Evolutionary conservation across 2,797 vertebrate species (phyloP).

Genomic region (Tapirus indicus): DNA sequence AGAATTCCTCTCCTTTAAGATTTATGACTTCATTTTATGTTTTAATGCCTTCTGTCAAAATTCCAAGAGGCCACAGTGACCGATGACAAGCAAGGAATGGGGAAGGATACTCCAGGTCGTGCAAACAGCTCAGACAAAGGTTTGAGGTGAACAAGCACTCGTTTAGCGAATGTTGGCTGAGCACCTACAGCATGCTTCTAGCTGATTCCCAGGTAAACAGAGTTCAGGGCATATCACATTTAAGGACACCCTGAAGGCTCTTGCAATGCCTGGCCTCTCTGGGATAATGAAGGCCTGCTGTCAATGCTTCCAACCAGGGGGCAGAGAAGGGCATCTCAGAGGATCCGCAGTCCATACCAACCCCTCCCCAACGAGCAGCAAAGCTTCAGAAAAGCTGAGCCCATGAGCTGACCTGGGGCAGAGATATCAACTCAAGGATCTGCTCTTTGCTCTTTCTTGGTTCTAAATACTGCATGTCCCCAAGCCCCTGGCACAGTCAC

Average conservation of each 20-base stretch:
- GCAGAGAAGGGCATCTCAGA: not conserved
- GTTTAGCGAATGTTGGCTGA: not conserved
- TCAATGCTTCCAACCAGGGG: not conserved
- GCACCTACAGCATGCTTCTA: no score
- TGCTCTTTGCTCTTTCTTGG: not conserved
- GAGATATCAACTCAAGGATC: not conserved
- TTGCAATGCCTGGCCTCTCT: not conserved
- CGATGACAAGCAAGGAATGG: not conserved
- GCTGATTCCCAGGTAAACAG: not conserved
- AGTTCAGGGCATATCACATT: not conserved
- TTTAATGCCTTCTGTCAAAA: slow-evolving; percentile 69
- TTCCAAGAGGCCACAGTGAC: not conserved
- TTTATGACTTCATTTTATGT: slow-evolving; percentile 40
- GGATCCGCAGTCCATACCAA: not conserved
- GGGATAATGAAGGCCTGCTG: not conserved
- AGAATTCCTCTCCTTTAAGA: not conserved
- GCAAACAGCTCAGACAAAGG: rapidly evolving
- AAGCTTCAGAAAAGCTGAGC: not conserved
- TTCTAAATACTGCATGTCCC: not conserved
- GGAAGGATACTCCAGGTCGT: not conserved
- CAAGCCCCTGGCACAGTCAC: not conserved
- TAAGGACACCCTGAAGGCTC: not conserved
- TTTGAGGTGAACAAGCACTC: not conserved
- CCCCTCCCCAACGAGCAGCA: not conserved
- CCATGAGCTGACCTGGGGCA: not conserved